Evolutionary conservation across 2,113 vertebrate genomes (phyloP).

Genomic region (Dasypus novemcinctus): DNA sequence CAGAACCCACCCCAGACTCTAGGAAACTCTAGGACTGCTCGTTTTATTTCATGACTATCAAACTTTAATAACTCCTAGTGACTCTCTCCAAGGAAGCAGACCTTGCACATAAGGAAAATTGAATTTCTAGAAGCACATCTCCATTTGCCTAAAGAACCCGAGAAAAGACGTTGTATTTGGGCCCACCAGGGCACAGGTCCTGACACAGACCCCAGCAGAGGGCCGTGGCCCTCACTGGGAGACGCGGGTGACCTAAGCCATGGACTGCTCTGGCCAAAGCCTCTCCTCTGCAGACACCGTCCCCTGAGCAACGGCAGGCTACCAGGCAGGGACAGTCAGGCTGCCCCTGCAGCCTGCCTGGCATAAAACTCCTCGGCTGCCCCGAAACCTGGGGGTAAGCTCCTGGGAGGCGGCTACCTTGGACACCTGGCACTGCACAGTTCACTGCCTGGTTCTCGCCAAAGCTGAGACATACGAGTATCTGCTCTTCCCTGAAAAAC

Average conservation of each 20-base stretch:
- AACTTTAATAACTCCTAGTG: neutral
- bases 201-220: too few species aligned
- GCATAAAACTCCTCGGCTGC: neutral
- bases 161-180: neutral
- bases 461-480: neutral
- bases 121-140: neutral
- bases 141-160: neutral
- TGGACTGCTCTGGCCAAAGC: neutral
- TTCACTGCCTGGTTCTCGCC: neutral
- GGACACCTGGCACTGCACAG: neutral
- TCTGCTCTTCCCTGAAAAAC: neutral
- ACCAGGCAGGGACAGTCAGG: neutral
- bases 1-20: neutral
- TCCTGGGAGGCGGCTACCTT: neutral
- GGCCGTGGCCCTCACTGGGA: rapidly evolving
- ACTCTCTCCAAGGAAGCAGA: neutral
- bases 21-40: rapidly evolving
- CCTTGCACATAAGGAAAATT: neutral
- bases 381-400: neutral
- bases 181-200: neutral
- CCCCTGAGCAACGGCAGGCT: neutral
- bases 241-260: neutral
- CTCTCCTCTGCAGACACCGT: neutral
- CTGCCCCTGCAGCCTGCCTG: neutral
- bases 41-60: neutral